Evolutionary conservation across 2,113 vertebrate genomes (phyloP).

Genomic region (Hemichromis elongatus): DNA sequence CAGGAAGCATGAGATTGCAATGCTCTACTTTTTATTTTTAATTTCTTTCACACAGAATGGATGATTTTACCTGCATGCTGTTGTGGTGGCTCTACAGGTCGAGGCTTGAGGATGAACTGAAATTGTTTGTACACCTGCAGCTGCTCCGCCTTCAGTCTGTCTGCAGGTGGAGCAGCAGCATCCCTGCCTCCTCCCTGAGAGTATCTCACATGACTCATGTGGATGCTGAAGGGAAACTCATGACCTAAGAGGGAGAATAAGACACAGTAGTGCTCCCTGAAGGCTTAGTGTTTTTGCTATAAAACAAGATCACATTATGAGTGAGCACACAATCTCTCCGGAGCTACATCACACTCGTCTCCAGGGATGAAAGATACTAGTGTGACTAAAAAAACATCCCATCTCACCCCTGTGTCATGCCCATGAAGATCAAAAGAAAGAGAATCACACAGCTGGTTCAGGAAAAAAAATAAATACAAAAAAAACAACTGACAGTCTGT

Average conservation of each 20-base stretch:
- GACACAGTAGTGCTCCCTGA: not conserved
- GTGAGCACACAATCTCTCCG: not conserved
- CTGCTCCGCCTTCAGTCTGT: conserved; percentile 44
- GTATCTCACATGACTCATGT: conserved; percentile 84
- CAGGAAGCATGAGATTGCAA: not conserved
- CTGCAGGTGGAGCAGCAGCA: not conserved
- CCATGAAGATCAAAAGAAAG: not conserved
- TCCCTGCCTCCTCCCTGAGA: conserved; percentile 1
- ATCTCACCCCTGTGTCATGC: not conserved
- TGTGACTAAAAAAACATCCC: not conserved
- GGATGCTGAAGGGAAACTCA: conserved; percentile 92
- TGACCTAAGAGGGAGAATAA: conserved; percentile 77
- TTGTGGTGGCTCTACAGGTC: not conserved
- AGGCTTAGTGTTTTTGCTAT: not conserved
- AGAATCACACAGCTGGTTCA: not conserved
- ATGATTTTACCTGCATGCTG: conserved; percentile 28
- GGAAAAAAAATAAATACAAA: not conserved
- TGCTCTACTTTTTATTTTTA: not conserved
- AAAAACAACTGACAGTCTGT: not conserved
- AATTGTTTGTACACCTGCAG: conserved; percentile 78
- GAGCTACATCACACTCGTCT: not conserved
- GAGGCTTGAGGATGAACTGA: conserved; percentile 82
- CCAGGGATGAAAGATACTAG: not conserved
- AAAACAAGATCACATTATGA: not conserved
- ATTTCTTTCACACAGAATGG: not conserved